Evolutionary conservation across 2,888 invertebrate genomes (phyloP).

Genomic region (Amblyjoppa fuscipennis): DNA sequence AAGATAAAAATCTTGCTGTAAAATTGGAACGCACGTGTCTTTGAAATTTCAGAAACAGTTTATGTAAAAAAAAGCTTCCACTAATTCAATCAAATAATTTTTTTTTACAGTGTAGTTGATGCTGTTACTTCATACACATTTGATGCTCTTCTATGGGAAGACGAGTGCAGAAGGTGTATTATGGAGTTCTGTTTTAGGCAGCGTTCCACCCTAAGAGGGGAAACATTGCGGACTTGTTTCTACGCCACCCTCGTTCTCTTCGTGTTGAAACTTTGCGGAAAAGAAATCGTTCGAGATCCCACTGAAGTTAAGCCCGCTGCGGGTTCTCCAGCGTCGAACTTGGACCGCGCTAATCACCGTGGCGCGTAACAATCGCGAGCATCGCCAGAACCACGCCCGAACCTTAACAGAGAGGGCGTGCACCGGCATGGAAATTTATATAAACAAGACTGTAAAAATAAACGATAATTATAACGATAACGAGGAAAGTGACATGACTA

Average conservation of each 20-base stretch:
- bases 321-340: background rate
- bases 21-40: too few species aligned
- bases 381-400: background rate
- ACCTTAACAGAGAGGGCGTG: background rate
- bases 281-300: conserved; percentile 5
- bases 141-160: too few species aligned
- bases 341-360: background rate
- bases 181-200: too few species aligned
- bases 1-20: too few species aligned
- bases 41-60: too few species aligned
- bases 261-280: conserved; percentile 25
- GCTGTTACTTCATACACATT: too few species aligned
- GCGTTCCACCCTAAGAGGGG: background rate
- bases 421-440: background rate
- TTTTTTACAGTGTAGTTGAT: too few species aligned
- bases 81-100: too few species aligned
- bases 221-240: conserved; percentile 25
- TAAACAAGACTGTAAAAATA: conserved; percentile 11
- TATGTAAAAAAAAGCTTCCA: too few species aligned
- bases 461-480: conserved; percentile 19
- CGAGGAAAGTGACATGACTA: conserved; percentile 37
- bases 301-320: background rate
- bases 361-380: background rate
- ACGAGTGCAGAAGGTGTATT: too few species aligned
- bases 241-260: background rate